Conservation (phyloP, 2,888 invertebrate species). For the Geotrupes spiniger region DNA sequence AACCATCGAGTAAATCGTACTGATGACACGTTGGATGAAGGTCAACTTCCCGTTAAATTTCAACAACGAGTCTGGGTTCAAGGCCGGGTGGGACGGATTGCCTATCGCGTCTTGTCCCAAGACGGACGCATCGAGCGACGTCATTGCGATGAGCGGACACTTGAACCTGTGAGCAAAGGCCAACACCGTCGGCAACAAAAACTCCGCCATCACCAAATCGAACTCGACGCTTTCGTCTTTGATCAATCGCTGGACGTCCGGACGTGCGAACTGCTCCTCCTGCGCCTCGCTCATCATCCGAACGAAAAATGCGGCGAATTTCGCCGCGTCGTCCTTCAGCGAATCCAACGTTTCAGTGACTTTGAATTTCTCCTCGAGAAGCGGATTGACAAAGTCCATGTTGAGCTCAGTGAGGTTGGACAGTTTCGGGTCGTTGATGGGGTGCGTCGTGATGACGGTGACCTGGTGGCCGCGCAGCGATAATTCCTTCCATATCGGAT, state of each 20-base stretch:
- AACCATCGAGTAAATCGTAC: constrained; percentile 2
- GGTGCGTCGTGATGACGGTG: constrained; percentile 48
- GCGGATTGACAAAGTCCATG: constrained; percentile 40
- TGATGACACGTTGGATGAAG: constrained; percentile 23
- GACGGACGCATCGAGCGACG: constrained; percentile 25
- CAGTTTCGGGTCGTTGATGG: constrained; percentile 44
- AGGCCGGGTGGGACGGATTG: constrained; percentile 30
- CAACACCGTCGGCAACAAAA: constrained; percentile 19
- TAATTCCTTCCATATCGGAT: constrained; percentile 48
- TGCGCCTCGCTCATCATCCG: constrained; percentile 10
- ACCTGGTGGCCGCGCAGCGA: constrained; percentile 51
- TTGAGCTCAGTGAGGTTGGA: constrained; percentile 49
- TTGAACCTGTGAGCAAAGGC: constrained; percentile 27
- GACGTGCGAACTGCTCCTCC: constrained; percentile 17
- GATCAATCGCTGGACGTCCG: constrained; percentile 19
- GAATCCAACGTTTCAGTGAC: constrained; percentile 24
- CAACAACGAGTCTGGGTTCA: constrained; percentile 23
- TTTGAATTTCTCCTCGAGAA: constrained; percentile 15
- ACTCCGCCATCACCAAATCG: constrained; percentile 32
- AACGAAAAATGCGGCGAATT: constrained; percentile 11
- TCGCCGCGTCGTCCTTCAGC: constrained; percentile 10
- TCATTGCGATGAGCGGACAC: constrained; percentile 30
- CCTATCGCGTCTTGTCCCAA: constrained; percentile 28
- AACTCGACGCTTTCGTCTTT: constrained; percentile 28
- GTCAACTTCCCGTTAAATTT: constrained; percentile 21